Conservation (phyloP, 1,140 invertebrate species). For the Tigriopus japonicus region DNA sequence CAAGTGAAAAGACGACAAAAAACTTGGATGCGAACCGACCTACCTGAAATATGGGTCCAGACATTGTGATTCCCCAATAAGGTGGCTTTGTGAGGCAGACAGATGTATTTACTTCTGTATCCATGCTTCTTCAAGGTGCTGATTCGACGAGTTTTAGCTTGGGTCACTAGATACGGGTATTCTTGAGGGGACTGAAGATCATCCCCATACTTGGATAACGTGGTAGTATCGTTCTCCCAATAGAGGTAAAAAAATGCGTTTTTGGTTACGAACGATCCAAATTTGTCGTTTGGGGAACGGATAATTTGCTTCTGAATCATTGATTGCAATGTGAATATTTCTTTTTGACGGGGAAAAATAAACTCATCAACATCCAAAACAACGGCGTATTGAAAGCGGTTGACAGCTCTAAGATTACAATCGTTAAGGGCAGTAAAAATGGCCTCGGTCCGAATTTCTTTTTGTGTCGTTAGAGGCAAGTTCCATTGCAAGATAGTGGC, state of each 20-base stretch:
- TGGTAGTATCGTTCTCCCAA: conserved; percentile 43
- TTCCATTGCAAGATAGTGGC: conserved; percentile 71
- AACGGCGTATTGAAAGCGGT: conserved; percentile 51
- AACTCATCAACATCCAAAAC: conserved; percentile 79
- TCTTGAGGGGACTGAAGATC: neutral
- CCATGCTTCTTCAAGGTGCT: conserved; percentile 65
- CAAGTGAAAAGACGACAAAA: no score
- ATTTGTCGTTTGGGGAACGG: conserved; percentile 19
- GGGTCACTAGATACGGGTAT: conserved; percentile 37
- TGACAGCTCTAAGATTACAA: conserved; percentile 75
- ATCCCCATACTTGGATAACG: neutral
- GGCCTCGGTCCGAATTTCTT: conserved; percentile 75
- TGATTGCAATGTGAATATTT: conserved; percentile 29
- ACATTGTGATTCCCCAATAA: conserved; percentile 84
- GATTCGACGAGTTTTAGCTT: conserved; percentile 55
- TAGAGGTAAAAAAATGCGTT: conserved; percentile 82
- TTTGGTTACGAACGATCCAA: conserved; percentile 37
- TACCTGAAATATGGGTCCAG: conserved; percentile 40
- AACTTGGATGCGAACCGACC: no score
- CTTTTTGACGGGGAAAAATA: conserved; percentile 56
- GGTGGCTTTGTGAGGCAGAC: conserved; percentile 53
- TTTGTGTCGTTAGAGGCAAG: conserved; percentile 64
- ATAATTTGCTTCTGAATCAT: neutral
- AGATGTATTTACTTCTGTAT: conserved; percentile 56
- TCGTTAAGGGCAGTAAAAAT: conserved; percentile 79